Base-by-base conservation (phyloP, 1,140 invertebrate species). In the Nixonia krombeini region DNA sequence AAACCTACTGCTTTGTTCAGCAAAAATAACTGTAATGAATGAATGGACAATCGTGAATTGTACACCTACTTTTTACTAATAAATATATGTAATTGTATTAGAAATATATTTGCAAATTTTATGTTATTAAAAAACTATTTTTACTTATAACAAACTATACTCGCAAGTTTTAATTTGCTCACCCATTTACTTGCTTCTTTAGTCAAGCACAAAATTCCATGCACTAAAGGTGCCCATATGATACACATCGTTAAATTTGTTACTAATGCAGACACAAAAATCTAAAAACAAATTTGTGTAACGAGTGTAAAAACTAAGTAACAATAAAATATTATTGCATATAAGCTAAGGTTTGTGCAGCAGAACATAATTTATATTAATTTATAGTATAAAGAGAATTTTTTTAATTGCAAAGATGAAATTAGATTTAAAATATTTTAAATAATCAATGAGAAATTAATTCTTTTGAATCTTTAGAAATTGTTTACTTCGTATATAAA, bases 151-250 rank as follows among this genome's bases (percentile, higher is more conserved):
- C 7, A 29, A 35, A 21, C 26, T 5, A 28, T 10, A 38, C n/a
- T 3, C 8, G 9, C 17, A 29, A n/a, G 17, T 33, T 33, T 10
- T 33, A 4, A 33, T 10, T 16, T 15, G 53, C 45, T 67, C 70
- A 84, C 84, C 73, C 73, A 79, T 76, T 73, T 82, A 49, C 73
- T 80, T 1, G 82, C 82, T 68, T 84, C 77, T 52, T 76, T 65
- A 15, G 79, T 86, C 25, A 84, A 44, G 41, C 73, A 79, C 31
- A 49, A 66, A 10, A 83, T 72, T 2, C 67, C 63, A 13, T 79
- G 68, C 72, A 84, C 74, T 1, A 86, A 45, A 16, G 84, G 84
- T 37, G 75, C 70, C 84, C 84, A 86, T 61, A 86, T 67, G 1
- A 74, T 72, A 13, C 58, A 72, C 0, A 70, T 81, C 10, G 78